These are phyloP conservation scores for Petromus typicus DNA, from an alignment of 2,113 vertebrate species.

Conservation along the genomic window DNA sequence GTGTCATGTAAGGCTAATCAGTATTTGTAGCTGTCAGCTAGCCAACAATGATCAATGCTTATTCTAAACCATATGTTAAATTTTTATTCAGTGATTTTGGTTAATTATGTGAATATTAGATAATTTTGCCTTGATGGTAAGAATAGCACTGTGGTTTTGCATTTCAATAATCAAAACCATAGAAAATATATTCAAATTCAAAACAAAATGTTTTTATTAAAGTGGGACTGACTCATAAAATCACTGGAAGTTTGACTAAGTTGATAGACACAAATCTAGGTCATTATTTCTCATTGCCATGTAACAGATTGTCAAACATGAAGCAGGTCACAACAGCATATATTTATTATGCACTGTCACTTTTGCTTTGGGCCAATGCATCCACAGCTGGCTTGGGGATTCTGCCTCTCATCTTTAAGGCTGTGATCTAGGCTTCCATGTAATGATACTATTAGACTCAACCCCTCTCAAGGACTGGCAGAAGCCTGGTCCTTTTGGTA, in stretches of 20 bases:
- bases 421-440: neutral
- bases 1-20: neutral
- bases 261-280: neutral
- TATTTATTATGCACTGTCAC: neutral
- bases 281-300: neutral
- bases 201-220: neutral
- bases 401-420: neutral
- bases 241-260: neutral
- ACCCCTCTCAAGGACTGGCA: neutral
- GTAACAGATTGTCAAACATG: neutral
- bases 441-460: neutral
- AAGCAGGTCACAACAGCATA: neutral
- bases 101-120: neutral
- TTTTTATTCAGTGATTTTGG: neutral
- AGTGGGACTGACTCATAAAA: neutral
- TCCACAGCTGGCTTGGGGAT: neutral
- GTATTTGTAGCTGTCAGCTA: neutral
- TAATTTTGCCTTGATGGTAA: neutral
- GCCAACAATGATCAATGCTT: neutral
- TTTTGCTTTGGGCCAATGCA: neutral
- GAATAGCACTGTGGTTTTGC: neutral
- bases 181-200: neutral
- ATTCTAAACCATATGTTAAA: neutral
- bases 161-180: neutral
- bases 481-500: neutral